These are phyloP conservation scores for Hyperoplus lanceolatus DNA, from an alignment of 2,797 vertebrate species.

Conservation along the genomic window DNA sequence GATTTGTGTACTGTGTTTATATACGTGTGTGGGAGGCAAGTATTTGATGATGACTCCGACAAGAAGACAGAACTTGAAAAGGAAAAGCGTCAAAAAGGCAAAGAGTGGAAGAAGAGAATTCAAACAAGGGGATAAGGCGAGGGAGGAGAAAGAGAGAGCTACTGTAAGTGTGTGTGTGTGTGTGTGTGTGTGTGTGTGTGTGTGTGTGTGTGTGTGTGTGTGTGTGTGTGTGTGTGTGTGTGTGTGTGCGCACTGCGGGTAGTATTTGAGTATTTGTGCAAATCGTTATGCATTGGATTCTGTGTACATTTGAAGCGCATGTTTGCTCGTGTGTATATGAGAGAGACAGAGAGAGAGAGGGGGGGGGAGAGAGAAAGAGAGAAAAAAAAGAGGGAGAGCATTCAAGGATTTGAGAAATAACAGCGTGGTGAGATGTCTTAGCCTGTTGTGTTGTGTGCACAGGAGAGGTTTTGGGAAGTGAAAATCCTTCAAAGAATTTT, in stretches of 20 bases:
- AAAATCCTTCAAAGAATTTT: too few species aligned
- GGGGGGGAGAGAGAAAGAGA: not conserved
- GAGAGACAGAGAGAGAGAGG: not conserved
- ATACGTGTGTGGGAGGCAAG: conserved; percentile 45
- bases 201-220: not conserved
- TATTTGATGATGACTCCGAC: conserved; percentile 54
- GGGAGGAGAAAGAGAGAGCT: conserved; percentile 10
- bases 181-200: conserved; percentile 12
- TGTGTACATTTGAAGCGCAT: conserved; percentile 27
- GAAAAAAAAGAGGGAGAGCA: conserved; percentile 14
- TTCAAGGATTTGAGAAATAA: conserved; percentile 52
- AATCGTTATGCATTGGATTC: conserved; percentile 45
- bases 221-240: too few species aligned
- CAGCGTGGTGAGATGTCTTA: conserved; percentile 49
- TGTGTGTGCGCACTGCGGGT: conserved; percentile 14
- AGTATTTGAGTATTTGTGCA: conserved; percentile 28
- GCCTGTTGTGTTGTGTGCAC: conserved; percentile 31
- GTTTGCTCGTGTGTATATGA: conserved; percentile 18
- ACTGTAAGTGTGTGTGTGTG: conserved; percentile 9
- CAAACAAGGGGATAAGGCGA: conserved; percentile 45
- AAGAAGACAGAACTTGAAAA: conserved; percentile 57
- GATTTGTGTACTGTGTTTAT: not conserved
- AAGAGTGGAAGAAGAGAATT: conserved; percentile 49
- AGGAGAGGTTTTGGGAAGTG: conserved; percentile 1
- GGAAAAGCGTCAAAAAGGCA: conserved; percentile 58